These are phyloP conservation scores for Synanthedon myopaeformis DNA, from an alignment of 2,888 invertebrate genomes.

Conservation along the genomic window DNA sequence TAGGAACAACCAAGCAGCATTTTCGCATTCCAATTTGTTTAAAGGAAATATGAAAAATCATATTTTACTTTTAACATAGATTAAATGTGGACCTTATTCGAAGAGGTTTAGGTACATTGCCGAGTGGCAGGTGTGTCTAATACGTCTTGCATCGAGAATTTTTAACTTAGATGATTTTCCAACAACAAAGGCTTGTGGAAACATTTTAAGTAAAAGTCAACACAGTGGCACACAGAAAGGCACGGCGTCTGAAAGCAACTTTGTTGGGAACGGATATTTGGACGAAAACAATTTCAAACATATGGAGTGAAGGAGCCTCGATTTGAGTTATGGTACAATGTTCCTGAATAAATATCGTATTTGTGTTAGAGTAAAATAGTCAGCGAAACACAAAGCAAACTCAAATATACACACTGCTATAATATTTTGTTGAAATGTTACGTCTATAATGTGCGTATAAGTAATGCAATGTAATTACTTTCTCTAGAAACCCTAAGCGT, in stretches of 20 bases:
- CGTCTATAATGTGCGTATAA: no score
- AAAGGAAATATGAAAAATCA: slow-evolving; percentile 30
- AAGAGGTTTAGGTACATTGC: background rate
- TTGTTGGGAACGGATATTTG: background rate
- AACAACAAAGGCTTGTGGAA: background rate
- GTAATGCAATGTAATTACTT: no score
- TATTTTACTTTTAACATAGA: slow-evolving; percentile 4
- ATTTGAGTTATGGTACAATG: slow-evolving; percentile 1
- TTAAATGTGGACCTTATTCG: slow-evolving; percentile 9
- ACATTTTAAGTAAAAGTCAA: background rate
- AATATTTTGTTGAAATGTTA: no score
- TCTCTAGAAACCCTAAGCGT: no score
- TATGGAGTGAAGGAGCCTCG: slow-evolving; percentile 1
- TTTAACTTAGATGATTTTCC: background rate
- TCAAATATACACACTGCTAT: no score
- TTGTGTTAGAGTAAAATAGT: slow-evolving; percentile 4
- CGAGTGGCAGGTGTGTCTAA: background rate
- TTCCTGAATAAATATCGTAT: slow-evolving; percentile 1
- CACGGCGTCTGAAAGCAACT: background rate
- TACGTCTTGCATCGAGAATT: background rate
- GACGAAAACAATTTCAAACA: slow-evolving; percentile 2
- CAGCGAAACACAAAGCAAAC: no score
- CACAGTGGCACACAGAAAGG: background rate
- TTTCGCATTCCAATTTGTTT: slow-evolving; percentile 36
- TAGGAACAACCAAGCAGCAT: slow-evolving; percentile 29